Evolutionary conservation across 2,797 vertebrate species (phyloP).

Genomic region (Falco naumanni): DNA sequence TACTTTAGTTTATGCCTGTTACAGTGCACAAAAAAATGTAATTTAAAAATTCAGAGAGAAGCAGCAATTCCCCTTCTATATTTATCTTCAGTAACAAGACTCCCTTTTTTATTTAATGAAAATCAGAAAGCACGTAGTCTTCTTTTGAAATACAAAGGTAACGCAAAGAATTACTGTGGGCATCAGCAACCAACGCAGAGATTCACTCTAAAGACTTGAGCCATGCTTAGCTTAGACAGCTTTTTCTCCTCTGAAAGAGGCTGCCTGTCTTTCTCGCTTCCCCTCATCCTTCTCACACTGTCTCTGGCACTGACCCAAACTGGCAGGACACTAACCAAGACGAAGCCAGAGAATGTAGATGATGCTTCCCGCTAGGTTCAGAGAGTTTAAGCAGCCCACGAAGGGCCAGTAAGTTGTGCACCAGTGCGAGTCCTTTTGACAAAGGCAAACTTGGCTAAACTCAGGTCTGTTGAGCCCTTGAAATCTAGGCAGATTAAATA

Average conservation of each 20-base stretch:
- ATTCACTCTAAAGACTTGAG: not conserved
- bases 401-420: not conserved
- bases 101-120: not conserved
- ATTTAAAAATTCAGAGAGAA: not conserved
- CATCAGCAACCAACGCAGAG: not conserved
- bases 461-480: not conserved
- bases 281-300: not conserved
- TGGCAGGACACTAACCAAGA: not conserved
- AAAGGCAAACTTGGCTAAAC: not conserved
- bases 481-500: not conserved
- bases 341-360: not conserved
- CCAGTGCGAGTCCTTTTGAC: not conserved
- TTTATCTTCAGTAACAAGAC: not conserved
- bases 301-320: not conserved
- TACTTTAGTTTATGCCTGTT: not conserved
- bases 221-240: not conserved
- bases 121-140: not conserved
- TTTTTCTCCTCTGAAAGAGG: not conserved
- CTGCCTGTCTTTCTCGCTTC: not conserved
- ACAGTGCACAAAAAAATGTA: not conserved
- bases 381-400: not conserved
- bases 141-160: not conserved
- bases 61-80: not conserved
- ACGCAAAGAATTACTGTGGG: not conserved
- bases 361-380: not conserved